phyloP scores from a whole-genome alignment of 2,113 vertebrate genomes.

The Rhineura floridana region DNA sequence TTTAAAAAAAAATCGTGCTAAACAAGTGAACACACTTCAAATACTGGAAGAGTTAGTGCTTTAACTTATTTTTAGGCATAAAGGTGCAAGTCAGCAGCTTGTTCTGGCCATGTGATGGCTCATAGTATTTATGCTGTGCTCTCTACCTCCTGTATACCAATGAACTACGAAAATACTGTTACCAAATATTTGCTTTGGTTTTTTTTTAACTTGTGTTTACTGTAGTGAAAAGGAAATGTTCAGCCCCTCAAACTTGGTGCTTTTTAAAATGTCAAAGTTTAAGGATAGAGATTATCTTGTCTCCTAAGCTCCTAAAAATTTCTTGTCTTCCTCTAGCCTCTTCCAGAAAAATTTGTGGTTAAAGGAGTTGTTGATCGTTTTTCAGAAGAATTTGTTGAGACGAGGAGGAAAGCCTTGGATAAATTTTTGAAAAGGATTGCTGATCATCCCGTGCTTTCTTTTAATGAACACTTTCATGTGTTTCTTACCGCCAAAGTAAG shows the following conservation, averaged over 20 bases:
- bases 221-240: background rate
- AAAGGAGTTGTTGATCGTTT: slow-evolving; percentile 98
- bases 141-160: background rate
- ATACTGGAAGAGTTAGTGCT: background rate
- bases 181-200: background rate
- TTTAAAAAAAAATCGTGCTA: background rate
- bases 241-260: background rate
- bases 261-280: background rate
- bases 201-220: background rate
- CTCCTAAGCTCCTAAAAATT: background rate
- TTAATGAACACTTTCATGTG: slow-evolving; percentile 91
- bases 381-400: slow-evolving; percentile 98
- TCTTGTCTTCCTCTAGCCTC: slow-evolving; percentile 76
- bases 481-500: slow-evolving; percentile 95
- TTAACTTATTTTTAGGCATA: background rate
- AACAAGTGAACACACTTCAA: background rate
- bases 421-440: slow-evolving; percentile 96
- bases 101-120: background rate
- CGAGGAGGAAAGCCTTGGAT: slow-evolving; percentile 93
- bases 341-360: slow-evolving; percentile 98
- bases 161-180: background rate
- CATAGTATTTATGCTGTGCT: background rate
- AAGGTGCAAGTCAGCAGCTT: background rate
- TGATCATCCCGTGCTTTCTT: slow-evolving; percentile 95
- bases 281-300: background rate